phyloP scores from a whole-genome alignment of 1,140 invertebrate species.

The Solenopsis fugax region DNA sequence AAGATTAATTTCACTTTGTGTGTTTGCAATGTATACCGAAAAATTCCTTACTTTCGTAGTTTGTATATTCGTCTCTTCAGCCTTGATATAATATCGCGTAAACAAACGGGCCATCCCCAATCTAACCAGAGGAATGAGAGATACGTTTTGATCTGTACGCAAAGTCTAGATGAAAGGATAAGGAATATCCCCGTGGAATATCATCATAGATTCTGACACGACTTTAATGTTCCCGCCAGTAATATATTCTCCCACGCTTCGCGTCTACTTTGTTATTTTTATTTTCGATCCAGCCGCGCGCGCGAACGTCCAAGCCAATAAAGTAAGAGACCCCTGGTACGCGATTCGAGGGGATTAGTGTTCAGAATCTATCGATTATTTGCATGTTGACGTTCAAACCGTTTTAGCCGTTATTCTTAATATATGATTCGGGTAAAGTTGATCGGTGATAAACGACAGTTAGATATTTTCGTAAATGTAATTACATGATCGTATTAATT shows the following conservation, averaged over 20 bases:
- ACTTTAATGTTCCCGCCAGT: slow-evolving; percentile 51
- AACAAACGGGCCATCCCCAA: slow-evolving; percentile 28
- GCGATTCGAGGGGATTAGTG: slow-evolving; percentile 15
- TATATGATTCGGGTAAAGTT: slow-evolving; percentile 30
- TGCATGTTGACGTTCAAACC: background rate
- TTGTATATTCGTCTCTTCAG: slow-evolving; percentile 25
- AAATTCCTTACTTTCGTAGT: background rate
- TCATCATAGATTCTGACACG: slow-evolving; percentile 52
- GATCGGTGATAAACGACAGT: background rate
- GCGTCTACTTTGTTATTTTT: slow-evolving; percentile 45
- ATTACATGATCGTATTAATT: background rate
- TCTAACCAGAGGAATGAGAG: background rate
- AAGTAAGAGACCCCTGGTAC: background rate
- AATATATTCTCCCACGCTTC: slow-evolving; percentile 39
- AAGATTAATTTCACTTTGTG: slow-evolving; percentile 1
- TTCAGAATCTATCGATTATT: slow-evolving; percentile 34
- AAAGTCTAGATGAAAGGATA: slow-evolving; percentile 63
- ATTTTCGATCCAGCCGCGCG: slow-evolving; percentile 24
- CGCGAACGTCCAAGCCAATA: slow-evolving; percentile 20
- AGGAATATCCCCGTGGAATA: slow-evolving; percentile 59
- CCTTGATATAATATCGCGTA: slow-evolving; percentile 28
- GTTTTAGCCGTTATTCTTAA: slow-evolving; percentile 15
- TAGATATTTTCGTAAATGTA: slow-evolving; percentile 10
- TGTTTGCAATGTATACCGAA: background rate
- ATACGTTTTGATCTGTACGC: slow-evolving; percentile 63